These are phyloP conservation scores for Hydrophis major DNA, from an alignment of 2,797 vertebrate genomes.

Conservation along the genomic window DNA sequence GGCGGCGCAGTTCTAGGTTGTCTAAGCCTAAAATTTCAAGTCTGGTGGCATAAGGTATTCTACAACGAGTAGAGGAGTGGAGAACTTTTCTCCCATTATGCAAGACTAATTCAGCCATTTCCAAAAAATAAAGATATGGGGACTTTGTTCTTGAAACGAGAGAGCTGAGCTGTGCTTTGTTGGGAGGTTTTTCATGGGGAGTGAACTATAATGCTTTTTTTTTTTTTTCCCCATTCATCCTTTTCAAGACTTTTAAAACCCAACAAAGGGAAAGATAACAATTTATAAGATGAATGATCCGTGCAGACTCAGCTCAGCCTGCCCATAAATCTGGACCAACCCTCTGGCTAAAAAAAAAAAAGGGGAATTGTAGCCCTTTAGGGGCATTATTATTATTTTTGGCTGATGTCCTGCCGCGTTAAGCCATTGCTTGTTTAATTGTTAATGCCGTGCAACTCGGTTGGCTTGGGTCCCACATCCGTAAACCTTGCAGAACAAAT, in stretches of 20 bases:
- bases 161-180: neutral
- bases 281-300: neutral
- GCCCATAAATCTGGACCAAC: neutral
- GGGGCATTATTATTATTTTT: neutral
- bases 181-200: neutral
- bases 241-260: neutral
- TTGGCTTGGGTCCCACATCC: neutral
- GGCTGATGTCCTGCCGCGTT: neutral
- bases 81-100: neutral
- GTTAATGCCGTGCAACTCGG: neutral
- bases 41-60: too few species aligned
- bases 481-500: neutral
- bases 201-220: neutral
- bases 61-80: too few species aligned
- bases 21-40: too few species aligned
- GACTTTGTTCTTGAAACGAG: neutral
- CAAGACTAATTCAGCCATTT: constrained; percentile 23
- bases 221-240: neutral
- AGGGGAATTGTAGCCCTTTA: neutral
- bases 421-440: neutral
- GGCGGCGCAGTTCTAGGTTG: too few species aligned
- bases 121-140: constrained; percentile 18
- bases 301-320: neutral
- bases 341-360: neutral
- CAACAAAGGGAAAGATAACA: neutral